Evolutionary conservation across 2,888 invertebrate genomes (phyloP).

Genomic region (Fissipunctia ypsillon): DNA sequence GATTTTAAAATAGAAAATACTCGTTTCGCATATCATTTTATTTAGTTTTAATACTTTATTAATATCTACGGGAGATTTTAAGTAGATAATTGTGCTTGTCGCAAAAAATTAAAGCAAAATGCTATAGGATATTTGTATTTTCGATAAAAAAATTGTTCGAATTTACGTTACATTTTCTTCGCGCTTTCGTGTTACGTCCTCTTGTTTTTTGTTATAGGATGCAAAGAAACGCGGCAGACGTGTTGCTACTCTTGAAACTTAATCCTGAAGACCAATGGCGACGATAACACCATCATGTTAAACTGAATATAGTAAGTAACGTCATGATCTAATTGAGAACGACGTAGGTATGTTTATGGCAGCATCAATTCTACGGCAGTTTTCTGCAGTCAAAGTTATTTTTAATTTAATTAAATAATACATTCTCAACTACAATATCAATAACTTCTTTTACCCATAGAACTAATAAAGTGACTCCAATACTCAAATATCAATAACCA

Average conservation of each 20-base stretch:
- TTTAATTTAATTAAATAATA: not conserved
- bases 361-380: not conserved
- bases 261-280: not conserved
- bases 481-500: constrained; percentile 52
- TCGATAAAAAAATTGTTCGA: not conserved
- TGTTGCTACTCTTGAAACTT: not conserved
- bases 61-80: too few relatives aligned
- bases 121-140: too few relatives aligned
- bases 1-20: not conserved
- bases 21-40: not conserved
- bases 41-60: too few relatives aligned
- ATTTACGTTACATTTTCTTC: not conserved
- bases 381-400: not conserved
- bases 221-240: not conserved
- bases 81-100: too few relatives aligned
- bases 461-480: constrained; percentile 28
- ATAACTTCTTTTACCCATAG: not conserved
- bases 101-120: too few relatives aligned
- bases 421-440: not conserved
- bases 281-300: too few relatives aligned
- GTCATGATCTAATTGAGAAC: not conserved
- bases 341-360: not conserved
- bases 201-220: not conserved
- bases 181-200: not conserved
- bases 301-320: not conserved